Evolutionary conservation across 2,797 vertebrate species (phyloP).

Genomic region (Amphiprion clarkii): DNA sequence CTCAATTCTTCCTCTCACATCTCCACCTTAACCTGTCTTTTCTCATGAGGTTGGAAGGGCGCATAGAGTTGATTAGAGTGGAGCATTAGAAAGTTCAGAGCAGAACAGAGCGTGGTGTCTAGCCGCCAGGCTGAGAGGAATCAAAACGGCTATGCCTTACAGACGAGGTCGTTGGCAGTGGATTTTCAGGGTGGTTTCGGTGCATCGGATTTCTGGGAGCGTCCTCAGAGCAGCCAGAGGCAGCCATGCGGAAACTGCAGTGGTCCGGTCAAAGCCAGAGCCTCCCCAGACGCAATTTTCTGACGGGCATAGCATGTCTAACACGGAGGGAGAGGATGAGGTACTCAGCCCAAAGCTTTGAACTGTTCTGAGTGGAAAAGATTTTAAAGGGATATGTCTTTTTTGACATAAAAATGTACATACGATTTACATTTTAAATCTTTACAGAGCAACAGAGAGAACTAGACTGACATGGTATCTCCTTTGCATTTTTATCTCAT

Average conservation of each 20-base stretch:
- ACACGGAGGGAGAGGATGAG: slow-evolving; percentile 59
- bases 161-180: slow-evolving; percentile 70
- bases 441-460: slow-evolving; percentile 15
- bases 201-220: slow-evolving; percentile 78
- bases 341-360: slow-evolving; percentile 54
- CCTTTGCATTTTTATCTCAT: slow-evolving; percentile 4
- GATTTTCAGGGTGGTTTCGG: slow-evolving; percentile 76
- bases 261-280: slow-evolving; percentile 73
- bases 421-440: background rate
- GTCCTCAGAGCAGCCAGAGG: slow-evolving; percentile 72
- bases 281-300: slow-evolving; percentile 70
- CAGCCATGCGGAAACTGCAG: slow-evolving; percentile 79
- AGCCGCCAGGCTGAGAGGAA: slow-evolving; percentile 68
- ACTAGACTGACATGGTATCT: background rate
- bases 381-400: slow-evolving; percentile 44
- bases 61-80: slow-evolving; percentile 77
- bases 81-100: slow-evolving; percentile 74
- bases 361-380: slow-evolving; percentile 51
- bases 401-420: slow-evolving; percentile 36
- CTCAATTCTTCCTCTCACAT: slow-evolving; percentile 50
- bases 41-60: slow-evolving; percentile 66
- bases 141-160: slow-evolving; percentile 65
- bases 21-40: slow-evolving; percentile 57
- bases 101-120: slow-evolving; percentile 63
- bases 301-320: slow-evolving; percentile 72